Evolutionary conservation across 2,797 vertebrate genomes (phyloP), one percentile per base, ranked within the genome.

Genomic region (Syngnathus rostellatus): DNA sequence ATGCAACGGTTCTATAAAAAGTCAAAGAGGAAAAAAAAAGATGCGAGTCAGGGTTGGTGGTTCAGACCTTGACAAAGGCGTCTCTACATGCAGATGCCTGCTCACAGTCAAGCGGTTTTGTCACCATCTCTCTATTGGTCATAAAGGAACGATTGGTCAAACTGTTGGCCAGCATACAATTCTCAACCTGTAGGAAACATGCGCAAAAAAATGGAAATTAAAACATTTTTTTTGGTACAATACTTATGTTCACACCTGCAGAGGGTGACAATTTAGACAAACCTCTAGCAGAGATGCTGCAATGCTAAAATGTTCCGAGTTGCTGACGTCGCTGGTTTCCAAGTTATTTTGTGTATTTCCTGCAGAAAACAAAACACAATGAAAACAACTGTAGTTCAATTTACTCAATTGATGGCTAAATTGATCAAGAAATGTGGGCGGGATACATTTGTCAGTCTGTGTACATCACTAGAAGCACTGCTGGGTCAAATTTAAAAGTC

Each of bases 271-370:
- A 31, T 12, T 16, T 37, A 62, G 40, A 62, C 60, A 16, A 45
- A 99, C 97, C 96, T 98, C 95, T 1, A 99, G 89, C 68, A 98
- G 72, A 0, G 91, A 87, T 0, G 96, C 91, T 0, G 94, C 92
- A 0, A 93, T 94, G 64, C 89, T 89, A 51, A 98, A 89, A 0
- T 95, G 91, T 9, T 62, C 60, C 0, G 92, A 71, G 1, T 94
- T 93, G 61, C 93, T 91, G 67, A 97, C 90, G 0, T 97, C 96
- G 0, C 97, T 98, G 69, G 96, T 94, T 23, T 99, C 97, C 88
- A 99, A 81, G 88, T 99, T 97, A 85, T 99, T 95, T 16, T 98
- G 98, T 9, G 90, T 95, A 1, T 95, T 93, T 63, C 94, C 97
- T 99, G 87, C 64, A 41, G 37, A 51, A 40, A 21, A 53, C 10